Evolutionary conservation across 2,888 invertebrate genomes (phyloP).

Genomic region (Hedychridium roseum): DNA sequence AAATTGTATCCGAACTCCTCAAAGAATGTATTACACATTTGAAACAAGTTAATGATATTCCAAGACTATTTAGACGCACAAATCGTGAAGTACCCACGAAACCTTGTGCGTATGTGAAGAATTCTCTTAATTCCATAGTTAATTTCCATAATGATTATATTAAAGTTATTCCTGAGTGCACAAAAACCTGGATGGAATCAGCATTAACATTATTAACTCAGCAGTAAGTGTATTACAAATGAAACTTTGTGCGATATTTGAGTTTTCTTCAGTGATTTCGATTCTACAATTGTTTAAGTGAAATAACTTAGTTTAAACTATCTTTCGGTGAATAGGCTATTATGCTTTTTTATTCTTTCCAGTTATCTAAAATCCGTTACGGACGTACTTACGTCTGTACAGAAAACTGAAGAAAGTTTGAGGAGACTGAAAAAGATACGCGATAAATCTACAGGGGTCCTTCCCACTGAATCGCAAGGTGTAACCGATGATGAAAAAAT

Average conservation of each 20-base stretch:
- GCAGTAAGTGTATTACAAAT: slow-evolving; percentile 61
- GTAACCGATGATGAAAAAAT: slow-evolving; percentile 94
- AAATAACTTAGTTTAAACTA: no score
- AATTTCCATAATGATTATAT: slow-evolving; percentile 68
- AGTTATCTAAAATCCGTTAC: slow-evolving; percentile 78
- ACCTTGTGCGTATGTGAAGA: slow-evolving; percentile 81
- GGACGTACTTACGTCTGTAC: slow-evolving; percentile 91
- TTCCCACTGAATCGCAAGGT: slow-evolving; percentile 67
- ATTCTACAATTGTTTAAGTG: no score
- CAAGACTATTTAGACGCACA: slow-evolving; percentile 89
- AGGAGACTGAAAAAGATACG: slow-evolving; percentile 87
- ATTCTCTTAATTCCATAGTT: slow-evolving; percentile 70
- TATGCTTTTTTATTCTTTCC: slow-evolving; percentile 19
- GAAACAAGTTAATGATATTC: slow-evolving; percentile 90
- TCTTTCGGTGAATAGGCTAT: no score
- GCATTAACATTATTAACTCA: slow-evolving; percentile 64
- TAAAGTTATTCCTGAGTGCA: slow-evolving; percentile 58
- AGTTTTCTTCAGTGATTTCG: no score
- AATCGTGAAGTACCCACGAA: slow-evolving; percentile 86
- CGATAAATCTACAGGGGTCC: slow-evolving; percentile 66
- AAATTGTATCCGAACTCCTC: slow-evolving; percentile 61
- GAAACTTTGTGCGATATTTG: background rate
- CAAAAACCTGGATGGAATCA: slow-evolving; percentile 60
- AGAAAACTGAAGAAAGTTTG: slow-evolving; percentile 94
- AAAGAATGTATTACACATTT: slow-evolving; percentile 69